These are phyloP conservation scores for Malurus leucopterus DNA, from an alignment of 2,797 vertebrate species.

Conservation along the genomic window DNA sequence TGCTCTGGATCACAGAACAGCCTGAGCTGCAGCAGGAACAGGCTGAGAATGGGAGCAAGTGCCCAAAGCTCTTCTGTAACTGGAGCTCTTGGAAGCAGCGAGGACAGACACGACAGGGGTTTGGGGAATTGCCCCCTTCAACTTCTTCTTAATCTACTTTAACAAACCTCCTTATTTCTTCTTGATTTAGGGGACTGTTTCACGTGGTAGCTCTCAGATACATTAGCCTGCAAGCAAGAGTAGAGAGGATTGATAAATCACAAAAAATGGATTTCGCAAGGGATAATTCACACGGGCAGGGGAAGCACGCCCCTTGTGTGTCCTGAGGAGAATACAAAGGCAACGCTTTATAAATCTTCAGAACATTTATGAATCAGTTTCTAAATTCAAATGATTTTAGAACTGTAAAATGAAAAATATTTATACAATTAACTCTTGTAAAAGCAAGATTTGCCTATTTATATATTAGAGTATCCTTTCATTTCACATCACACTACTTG, in stretches of 20 bases:
- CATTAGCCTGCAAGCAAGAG: not conserved
- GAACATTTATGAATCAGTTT: not conserved
- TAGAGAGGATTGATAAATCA: slow-evolving; percentile 49
- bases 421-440: not conserved
- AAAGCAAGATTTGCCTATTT: slow-evolving; percentile 4
- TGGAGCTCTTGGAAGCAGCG: not conserved
- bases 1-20: accelerated
- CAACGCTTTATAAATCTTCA: not conserved
- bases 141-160: not conserved
- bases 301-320: not conserved
- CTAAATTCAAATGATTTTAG: not conserved
- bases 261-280: slow-evolving; percentile 9
- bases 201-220: not conserved
- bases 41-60: not conserved
- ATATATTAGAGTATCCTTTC: not conserved
- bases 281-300: slow-evolving; percentile 4
- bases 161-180: not conserved
- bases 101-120: not conserved
- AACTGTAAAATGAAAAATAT: slow-evolving; percentile 5
- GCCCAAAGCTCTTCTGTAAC: accelerated
- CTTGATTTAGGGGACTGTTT: slow-evolving; percentile 44
- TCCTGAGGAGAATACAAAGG: not conserved
- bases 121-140: not conserved
- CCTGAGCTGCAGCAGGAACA: accelerated
- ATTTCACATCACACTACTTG: not conserved